phyloP scores from a whole-genome alignment of 2,113 vertebrate genomes.

The Scortum barcoo region DNA sequence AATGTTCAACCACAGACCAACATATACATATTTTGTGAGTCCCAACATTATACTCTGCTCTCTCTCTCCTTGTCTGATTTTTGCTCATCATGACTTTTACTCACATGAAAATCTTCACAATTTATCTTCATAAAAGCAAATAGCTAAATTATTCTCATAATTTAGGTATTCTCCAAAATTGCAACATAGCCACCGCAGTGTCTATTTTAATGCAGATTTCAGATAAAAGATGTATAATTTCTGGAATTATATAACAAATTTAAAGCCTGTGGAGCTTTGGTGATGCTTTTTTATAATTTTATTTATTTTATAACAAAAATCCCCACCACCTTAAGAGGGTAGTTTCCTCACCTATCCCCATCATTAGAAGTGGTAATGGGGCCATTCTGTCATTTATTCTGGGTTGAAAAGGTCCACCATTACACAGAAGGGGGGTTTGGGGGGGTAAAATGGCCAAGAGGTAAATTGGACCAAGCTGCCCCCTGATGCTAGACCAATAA shows the following conservation, averaged over 20 bases:
- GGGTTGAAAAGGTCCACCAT: slow-evolving; percentile 64
- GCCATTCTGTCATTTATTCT: slow-evolving; percentile 51
- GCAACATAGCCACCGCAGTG: too few species aligned
- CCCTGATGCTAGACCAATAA: slow-evolving; percentile 61
- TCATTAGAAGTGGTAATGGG: slow-evolving; percentile 6
- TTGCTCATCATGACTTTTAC: neutral
- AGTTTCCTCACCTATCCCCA: slow-evolving; percentile 48
- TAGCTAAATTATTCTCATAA: neutral
- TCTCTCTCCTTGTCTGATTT: neutral
- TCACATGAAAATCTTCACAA: too few species aligned
- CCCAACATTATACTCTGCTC: neutral
- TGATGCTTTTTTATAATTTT: too few species aligned
- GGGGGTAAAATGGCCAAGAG: slow-evolving; percentile 50
- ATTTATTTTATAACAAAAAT: slow-evolving; percentile 44
- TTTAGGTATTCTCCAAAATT: neutral
- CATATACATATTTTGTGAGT: neutral
- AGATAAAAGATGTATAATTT: neutral
- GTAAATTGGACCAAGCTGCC: slow-evolving; percentile 66
- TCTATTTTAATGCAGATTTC: neutral
- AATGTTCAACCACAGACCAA: neutral
- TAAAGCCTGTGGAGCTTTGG: neutral
- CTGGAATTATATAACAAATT: neutral
- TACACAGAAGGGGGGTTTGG: slow-evolving; percentile 49
- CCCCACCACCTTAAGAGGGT: neutral
- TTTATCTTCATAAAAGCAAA: neutral